Conservation (phyloP, 2,888 invertebrate species). For the Minunthozetes semirufus region DNA sequence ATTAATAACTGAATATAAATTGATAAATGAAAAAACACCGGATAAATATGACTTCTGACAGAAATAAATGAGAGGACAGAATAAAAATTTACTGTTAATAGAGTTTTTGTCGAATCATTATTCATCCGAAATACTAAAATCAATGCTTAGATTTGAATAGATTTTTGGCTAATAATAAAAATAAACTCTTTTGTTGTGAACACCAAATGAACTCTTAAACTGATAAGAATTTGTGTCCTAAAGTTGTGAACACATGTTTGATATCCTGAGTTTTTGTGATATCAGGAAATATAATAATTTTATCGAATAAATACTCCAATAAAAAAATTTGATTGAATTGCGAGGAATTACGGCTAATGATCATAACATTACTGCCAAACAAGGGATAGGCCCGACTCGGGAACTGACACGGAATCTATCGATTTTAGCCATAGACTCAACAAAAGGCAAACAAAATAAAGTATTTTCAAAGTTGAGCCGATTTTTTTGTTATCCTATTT, state of each 20-base stretch:
- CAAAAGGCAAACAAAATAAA: too few species aligned
- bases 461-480: too few species aligned
- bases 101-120: background rate
- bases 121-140: background rate
- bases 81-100: background rate
- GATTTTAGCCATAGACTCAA: too few species aligned
- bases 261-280: background rate
- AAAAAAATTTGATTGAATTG: too few species aligned
- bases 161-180: background rate
- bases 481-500: too few species aligned
- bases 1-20: too few species aligned
- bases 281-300: background rate
- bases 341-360: too few species aligned
- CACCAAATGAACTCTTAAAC: background rate
- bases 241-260: background rate
- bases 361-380: too few species aligned
- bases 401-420: too few species aligned
- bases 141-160: slow-evolving; percentile 2
- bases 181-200: background rate
- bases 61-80: background rate
- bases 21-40: background rate
- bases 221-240: background rate
- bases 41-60: background rate
- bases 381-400: too few species aligned
- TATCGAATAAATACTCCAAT: too few species aligned